A percentile compares a stretch with the other conserved stretches of the same genome.
Evolutionary conservation across 2,888 invertebrate genomes (phyloP).

Genomic region (Sminthurides aquaticus): DNA sequence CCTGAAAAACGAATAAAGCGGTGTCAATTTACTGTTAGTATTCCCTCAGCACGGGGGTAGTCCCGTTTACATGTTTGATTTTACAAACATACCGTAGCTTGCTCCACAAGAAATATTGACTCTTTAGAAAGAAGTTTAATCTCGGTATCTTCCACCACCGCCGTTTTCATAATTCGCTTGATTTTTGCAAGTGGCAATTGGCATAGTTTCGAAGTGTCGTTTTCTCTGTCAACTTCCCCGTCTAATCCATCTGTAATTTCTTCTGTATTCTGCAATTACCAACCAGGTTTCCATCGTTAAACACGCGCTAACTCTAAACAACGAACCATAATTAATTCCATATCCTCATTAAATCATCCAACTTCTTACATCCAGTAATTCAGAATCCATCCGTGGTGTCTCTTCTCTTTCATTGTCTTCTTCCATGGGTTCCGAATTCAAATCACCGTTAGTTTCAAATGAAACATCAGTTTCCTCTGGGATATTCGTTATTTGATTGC

Average conservation of each 20-base stretch:
- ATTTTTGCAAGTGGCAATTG: conserved; percentile 8
- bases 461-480: too few relatives aligned
- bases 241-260: not conserved
- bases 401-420: not conserved
- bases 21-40: not conserved
- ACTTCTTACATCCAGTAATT: not conserved
- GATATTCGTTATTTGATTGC: too few relatives aligned
- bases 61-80: too few relatives aligned
- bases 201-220: not conserved
- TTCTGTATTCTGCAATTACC: too few relatives aligned
- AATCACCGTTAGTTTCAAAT: too few relatives aligned
- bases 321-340: too few relatives aligned
- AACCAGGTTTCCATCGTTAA: too few relatives aligned
- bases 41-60: too few relatives aligned
- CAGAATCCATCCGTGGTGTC: not conserved
- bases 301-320: too few relatives aligned
- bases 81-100: conserved; percentile 11
- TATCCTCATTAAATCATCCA: too few relatives aligned
- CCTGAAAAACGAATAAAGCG: conserved; percentile 16
- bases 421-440: not conserved
- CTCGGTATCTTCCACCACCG: not conserved
- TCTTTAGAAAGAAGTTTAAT: conserved; percentile 7
- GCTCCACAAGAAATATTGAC: conserved; percentile 4
- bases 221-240: not conserved
- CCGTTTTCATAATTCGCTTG: conserved; percentile 14